Percentiles rank a stretch among this genome's conserved stretches.
These are phyloP conservation scores for Eulemur albifrons DNA, from an alignment of 2,797 vertebrate genomes.

Conservation along the genomic window DNA sequence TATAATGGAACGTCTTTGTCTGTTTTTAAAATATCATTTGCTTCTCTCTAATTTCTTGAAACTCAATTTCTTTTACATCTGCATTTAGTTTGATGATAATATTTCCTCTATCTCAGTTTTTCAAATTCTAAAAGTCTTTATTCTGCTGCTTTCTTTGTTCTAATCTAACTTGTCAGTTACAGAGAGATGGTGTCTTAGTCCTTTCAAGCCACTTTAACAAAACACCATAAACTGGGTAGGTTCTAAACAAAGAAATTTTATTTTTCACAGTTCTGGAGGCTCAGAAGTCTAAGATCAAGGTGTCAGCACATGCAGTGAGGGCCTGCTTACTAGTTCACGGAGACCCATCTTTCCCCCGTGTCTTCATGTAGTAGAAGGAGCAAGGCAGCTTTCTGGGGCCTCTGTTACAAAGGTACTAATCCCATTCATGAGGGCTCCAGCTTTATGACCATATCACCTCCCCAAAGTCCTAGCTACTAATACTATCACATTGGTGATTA, in stretches of 20 bases:
- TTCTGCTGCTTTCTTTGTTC: not conserved
- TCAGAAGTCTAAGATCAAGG: not conserved
- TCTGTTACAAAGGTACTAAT: not conserved
- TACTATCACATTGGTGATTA: not conserved
- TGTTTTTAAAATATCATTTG: not conserved
- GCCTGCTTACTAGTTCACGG: not conserved
- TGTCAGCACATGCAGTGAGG: not conserved
- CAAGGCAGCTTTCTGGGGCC: not conserved
- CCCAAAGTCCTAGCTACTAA: not conserved
- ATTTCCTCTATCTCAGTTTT: not conserved
- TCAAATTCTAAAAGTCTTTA: not conserved
- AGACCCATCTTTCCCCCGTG: too few species aligned
- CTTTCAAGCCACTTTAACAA: not conserved
- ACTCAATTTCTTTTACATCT: not conserved
- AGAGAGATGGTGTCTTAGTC: not conserved
- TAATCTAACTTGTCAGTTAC: not conserved
- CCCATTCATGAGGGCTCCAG: not conserved
- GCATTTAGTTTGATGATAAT: not conserved
- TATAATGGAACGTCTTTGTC: not conserved
- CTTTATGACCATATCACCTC: not conserved
- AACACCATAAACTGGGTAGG: not conserved
- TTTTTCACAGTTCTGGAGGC: not conserved
- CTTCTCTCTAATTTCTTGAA: slow-evolving; percentile 30
- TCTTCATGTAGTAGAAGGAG: not conserved
- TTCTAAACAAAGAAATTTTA: not conserved